Evolutionary conservation across 2,888 invertebrate genomes (phyloP).

Genomic region (Cacoxenus indagator): DNA sequence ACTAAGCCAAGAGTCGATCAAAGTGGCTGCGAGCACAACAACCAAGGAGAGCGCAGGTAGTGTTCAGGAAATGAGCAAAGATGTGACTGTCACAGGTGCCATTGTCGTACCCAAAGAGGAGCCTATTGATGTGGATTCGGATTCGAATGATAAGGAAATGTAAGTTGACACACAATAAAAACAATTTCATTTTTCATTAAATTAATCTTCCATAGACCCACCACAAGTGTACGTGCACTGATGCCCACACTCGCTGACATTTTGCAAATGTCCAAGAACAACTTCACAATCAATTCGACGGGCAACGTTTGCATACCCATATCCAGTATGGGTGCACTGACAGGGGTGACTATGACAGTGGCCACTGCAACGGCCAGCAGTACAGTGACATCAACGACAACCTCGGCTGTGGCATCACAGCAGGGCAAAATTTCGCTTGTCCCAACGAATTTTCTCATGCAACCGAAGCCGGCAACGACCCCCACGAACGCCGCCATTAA

Average conservation of each 20-base stretch:
- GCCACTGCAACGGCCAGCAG: slow-evolving; percentile 30
- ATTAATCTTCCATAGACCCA: neutral
- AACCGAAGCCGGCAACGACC: slow-evolving; percentile 50
- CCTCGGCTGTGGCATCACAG: slow-evolving; percentile 31
- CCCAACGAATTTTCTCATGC: slow-evolving; percentile 70
- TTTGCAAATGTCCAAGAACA: slow-evolving; percentile 53
- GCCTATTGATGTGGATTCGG: slow-evolving; percentile 68
- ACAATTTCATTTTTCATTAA: neutral
- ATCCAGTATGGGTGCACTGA: slow-evolving; percentile 41
- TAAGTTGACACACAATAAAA: no score
- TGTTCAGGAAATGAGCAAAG: neutral
- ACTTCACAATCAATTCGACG: slow-evolving; percentile 38
- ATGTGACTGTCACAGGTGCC: slow-evolving; percentile 42
- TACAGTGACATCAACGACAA: slow-evolving; percentile 36
- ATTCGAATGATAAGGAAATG: slow-evolving; percentile 28
- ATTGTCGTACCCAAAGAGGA: slow-evolving; percentile 67
- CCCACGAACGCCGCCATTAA: slow-evolving; percentile 34
- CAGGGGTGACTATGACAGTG: slow-evolving; percentile 36
- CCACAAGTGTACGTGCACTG: slow-evolving; percentile 23
- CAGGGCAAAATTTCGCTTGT: slow-evolving; percentile 69
- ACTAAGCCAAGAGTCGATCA: slow-evolving; percentile 23
- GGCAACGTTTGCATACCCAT: slow-evolving; percentile 44
- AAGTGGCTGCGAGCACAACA: neutral
- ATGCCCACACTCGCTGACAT: slow-evolving; percentile 57
- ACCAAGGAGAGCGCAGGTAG: neutral